Evolutionary conservation across 2,797 vertebrate species (phyloP).

Genomic region (Protonibea diacanthus): DNA sequence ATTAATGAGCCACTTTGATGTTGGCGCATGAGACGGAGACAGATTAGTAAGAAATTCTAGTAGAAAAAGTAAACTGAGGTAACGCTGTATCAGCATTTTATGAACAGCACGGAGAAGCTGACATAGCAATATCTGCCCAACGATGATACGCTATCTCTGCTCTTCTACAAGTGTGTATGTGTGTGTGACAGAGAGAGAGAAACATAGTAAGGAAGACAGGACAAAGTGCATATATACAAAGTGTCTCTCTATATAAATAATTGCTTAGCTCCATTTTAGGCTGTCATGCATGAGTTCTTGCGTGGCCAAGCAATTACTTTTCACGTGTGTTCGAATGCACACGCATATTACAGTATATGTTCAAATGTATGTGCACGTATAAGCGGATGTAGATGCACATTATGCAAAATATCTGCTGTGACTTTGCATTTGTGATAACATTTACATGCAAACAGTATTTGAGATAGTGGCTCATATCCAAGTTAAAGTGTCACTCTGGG

Average conservation of each 20-base stretch:
- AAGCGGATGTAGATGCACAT: not conserved
- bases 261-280: conserved; percentile 33
- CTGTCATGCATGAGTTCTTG: conserved; percentile 13
- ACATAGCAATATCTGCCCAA: conserved; percentile 31
- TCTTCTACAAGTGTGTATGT: conserved; percentile 13
- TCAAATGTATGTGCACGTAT: not conserved
- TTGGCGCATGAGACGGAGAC: conserved; percentile 12
- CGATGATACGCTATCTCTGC: not conserved
- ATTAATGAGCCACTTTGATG: conserved; percentile 17
- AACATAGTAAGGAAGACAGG: not conserved
- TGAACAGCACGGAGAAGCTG: conserved; percentile 27
- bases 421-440: conserved; percentile 13
- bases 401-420: not conserved
- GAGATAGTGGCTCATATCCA: conserved; percentile 1
- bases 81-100: conserved; percentile 31
- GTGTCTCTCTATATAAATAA: conserved; percentile 45
- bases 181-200: not conserved
- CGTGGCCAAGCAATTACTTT: conserved; percentile 2
- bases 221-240: conserved; percentile 9
- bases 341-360: not conserved
- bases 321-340: conserved; percentile 20
- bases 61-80: conserved; percentile 7
- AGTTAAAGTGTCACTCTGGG: conserved; percentile 10
- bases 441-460: not conserved
- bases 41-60: conserved; percentile 2